Conservation (phyloP, 2,888 invertebrate species). For the Morpho deidamia region DNA sequence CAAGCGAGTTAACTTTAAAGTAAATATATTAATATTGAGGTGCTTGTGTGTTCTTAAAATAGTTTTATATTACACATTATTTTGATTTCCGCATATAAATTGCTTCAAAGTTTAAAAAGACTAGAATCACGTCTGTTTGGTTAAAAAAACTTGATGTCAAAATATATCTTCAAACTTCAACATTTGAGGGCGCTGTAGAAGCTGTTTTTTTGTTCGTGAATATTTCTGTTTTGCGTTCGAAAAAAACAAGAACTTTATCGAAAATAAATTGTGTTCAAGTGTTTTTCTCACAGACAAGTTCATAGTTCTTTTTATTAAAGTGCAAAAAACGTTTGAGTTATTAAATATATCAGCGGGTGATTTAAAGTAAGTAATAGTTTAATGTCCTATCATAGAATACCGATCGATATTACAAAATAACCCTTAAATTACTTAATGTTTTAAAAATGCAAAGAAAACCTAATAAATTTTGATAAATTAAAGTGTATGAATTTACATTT, state of each 20-base stretch:
- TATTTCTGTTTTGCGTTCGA: constrained; percentile 36
- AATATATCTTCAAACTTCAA: constrained; percentile 6
- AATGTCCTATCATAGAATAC: constrained; percentile 34
- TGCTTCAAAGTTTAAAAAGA: too few relatives aligned
- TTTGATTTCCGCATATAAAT: too few relatives aligned
- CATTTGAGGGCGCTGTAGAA: constrained; percentile 37
- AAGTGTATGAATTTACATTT: too few relatives aligned
- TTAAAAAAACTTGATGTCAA: constrained; percentile 6
- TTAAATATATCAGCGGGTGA: constrained; percentile 4
- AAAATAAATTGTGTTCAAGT: constrained; percentile 22
- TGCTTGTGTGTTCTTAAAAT: too few relatives aligned
- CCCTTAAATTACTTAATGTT: constrained; percentile 35
- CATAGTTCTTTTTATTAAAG: background rate
- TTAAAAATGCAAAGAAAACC: too few relatives aligned
- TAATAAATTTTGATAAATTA: too few relatives aligned
- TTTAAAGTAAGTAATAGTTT: constrained; percentile 31
- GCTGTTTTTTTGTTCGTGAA: constrained; percentile 33
- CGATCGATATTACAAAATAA: constrained; percentile 67
- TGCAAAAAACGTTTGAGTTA: background rate
- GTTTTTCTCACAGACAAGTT: constrained; percentile 16
- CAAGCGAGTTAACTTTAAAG: too few relatives aligned
- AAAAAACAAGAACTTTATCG: constrained; percentile 35
- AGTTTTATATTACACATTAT: too few relatives aligned
- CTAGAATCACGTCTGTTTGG: too few relatives aligned
- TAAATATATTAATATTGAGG: too few relatives aligned